phyloP scores from a whole-genome alignment of 1,140 invertebrate genomes.

The Euschistus heros region DNA sequence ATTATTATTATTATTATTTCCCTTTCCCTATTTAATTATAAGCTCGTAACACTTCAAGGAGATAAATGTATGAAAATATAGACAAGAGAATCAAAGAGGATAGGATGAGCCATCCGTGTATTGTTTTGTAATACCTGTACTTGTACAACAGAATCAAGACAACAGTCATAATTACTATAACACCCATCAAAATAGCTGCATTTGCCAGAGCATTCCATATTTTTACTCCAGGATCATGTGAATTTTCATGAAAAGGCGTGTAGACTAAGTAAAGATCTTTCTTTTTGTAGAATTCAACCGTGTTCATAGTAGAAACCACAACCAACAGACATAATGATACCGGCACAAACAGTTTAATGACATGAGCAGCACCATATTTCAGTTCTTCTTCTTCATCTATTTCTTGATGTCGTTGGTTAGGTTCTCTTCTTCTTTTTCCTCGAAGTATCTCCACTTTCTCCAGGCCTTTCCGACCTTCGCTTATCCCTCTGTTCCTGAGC shows the following conservation, averaged over 20 bases:
- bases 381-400: constrained; percentile 76
- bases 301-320: constrained; percentile 90
- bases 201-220: constrained; percentile 94
- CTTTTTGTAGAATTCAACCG: constrained; percentile 84
- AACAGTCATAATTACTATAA: constrained; percentile 92
- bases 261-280: constrained; percentile 91
- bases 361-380: constrained; percentile 96
- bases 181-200: constrained; percentile 81
- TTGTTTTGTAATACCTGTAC: constrained; percentile 87
- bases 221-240: constrained; percentile 77
- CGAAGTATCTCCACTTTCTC: background rate
- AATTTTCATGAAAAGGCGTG: constrained; percentile 93
- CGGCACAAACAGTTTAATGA: constrained; percentile 95
- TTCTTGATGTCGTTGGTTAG: background rate
- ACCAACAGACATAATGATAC: constrained; percentile 96
- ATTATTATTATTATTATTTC: too few relatives aligned
- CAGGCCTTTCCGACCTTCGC: too few relatives aligned
- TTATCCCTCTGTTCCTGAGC: background rate
- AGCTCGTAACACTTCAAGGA: constrained; percentile 76
- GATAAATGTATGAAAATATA: constrained; percentile 87
- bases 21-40: too few relatives aligned
- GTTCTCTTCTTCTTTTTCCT: constrained; percentile 9
- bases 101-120: constrained; percentile 90
- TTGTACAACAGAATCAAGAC: constrained; percentile 91
- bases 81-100: constrained; percentile 92